These are phyloP conservation scores for Alsophila aescularia DNA, from an alignment of 2,888 invertebrate species.

Conservation along the genomic window DNA sequence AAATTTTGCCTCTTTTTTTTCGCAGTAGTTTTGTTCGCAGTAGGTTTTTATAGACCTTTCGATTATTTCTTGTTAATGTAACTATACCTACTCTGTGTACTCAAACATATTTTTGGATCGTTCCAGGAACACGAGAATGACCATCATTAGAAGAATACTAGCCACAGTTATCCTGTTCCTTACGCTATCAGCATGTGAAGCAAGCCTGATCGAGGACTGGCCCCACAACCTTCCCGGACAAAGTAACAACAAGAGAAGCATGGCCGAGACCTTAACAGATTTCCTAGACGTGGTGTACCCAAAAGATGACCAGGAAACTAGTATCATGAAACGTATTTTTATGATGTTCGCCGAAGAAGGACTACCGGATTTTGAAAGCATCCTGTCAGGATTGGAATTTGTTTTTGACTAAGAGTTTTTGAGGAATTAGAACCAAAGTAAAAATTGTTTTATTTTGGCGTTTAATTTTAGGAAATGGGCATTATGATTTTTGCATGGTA, in stretches of 20 bases:
- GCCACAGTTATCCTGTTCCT: conserved; percentile 25
- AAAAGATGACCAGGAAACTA: conserved; percentile 67
- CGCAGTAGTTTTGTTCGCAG: no score
- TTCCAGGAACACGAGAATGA: conserved; percentile 50
- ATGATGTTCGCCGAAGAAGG: conserved; percentile 60
- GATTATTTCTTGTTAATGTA: no score
- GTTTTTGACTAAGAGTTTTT: conserved; percentile 32
- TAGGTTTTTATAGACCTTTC: no score
- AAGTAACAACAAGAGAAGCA: conserved; percentile 50
- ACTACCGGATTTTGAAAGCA: conserved; percentile 27
- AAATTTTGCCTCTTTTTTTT: no score
- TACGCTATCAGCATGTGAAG: conserved; percentile 40
- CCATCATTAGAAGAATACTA: conserved; percentile 33
- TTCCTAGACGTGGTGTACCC: conserved; percentile 66
- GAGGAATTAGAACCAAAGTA: neutral
- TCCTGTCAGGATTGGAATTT: conserved; percentile 44
- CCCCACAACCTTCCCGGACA: conserved; percentile 14
- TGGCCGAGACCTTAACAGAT: conserved; percentile 61
- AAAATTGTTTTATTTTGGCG: neutral
- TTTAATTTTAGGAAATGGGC: neutral
- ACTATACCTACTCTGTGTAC: no score
- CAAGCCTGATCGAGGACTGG: conserved; percentile 42
- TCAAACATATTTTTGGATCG: conserved; percentile 12
- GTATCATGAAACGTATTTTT: conserved; percentile 65
- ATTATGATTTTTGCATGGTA: no score